Evolutionary conservation across 1,140 invertebrate genomes (phyloP), one percentile per base, ranked within the genome.

Genomic region (Cyclargus thomasi): DNA sequence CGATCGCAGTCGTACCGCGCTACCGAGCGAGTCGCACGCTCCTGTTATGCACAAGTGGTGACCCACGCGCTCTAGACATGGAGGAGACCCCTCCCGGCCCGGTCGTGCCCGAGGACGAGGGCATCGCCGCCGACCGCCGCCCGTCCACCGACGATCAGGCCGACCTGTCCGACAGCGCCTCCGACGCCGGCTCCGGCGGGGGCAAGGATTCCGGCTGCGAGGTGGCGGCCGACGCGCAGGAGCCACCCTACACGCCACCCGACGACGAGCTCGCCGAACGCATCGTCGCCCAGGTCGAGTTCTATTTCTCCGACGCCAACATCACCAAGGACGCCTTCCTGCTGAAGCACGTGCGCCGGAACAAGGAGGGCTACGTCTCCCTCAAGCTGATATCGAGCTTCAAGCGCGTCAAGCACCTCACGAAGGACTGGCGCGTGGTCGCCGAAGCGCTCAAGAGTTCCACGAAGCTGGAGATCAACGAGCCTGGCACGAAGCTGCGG

Each of bases 241-340:
- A 92, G 74, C 91, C 92, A 3, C 92, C 91, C 2, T 92, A 92
- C 81, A 86, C 86, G 3, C 91, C 92, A 35, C 95, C 95, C 1
- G 93, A 92, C 67, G 95, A 96, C 4, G 95, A 96, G 74, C 83
- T 96, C 20, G 93, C 95, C 0, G 92, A 94, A 22, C 93, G 94
- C 72, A 97, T 97, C 68, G 93, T 96, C 53, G 92, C 94, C 53
- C 96, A 97, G 83, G 96, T 97, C 7, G 97, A 97, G 89, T 97
- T 96, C 83, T 98, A 98, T 86, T 98, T 99, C 84, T 97, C 97
- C 67, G 97, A 99, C 84, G 96, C 95, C 17, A 98, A 97, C 82
- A 97, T 99, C 68, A 94, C 97, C 1, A 98, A 98, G 86, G 97
- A 99, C 83, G 97, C 97, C 1, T 99, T 99, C 86, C 90, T 99